phyloP scores from a whole-genome alignment of 1,140 invertebrate species.

The Ptiloglossa arizonensis region DNA sequence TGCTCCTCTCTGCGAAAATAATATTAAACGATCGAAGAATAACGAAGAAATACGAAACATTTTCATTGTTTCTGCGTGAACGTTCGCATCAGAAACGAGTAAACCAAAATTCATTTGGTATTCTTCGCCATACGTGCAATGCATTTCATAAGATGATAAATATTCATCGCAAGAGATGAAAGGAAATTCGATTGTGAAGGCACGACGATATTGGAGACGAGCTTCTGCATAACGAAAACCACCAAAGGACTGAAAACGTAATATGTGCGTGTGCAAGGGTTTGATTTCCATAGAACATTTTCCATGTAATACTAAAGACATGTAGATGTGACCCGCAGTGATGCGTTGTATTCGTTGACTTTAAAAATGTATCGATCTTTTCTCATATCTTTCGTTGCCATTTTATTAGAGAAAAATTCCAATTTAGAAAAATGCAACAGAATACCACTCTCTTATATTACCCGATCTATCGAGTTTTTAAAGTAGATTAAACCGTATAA shows the following conservation, averaged over 20 bases:
- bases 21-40: too few species aligned
- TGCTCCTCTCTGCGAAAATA: too few species aligned
- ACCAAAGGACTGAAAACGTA: not conserved
- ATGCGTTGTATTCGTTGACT: not conserved
- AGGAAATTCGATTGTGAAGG: constrained; percentile 36
- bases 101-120: constrained; percentile 6
- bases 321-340: not conserved
- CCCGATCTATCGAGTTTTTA: too few species aligned
- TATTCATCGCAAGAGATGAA: constrained; percentile 40
- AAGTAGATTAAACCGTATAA: too few species aligned
- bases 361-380: not conserved
- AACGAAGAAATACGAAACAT: too few species aligned
- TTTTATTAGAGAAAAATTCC: too few species aligned
- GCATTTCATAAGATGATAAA: constrained; percentile 43
- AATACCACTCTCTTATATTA: too few species aligned
- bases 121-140: constrained; percentile 23
- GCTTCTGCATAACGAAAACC: not conserved
- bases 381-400: too few species aligned
- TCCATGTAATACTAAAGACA: not conserved
- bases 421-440: too few species aligned
- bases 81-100: not conserved
- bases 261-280: not conserved
- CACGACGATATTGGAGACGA: constrained; percentile 5
- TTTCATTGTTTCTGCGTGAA: not conserved
- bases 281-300: constrained; percentile 6